Conservation (phyloP, 2,113 vertebrate species). For the Callospermophilus lateralis region DNA sequence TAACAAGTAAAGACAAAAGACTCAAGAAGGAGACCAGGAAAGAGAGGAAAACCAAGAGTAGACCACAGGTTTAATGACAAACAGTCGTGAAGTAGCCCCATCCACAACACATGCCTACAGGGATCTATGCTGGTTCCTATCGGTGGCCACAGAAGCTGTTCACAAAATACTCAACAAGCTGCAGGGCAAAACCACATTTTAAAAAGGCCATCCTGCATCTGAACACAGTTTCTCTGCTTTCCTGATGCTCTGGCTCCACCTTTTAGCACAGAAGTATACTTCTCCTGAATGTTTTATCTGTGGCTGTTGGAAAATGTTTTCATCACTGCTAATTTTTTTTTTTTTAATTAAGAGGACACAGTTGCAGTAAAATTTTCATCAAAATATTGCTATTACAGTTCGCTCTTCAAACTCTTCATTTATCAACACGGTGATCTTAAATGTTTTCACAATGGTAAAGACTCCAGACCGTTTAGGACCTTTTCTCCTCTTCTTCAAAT, state of each 20-base stretch:
- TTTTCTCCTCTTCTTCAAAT: background rate
- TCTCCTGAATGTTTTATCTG: background rate
- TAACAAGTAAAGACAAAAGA: background rate
- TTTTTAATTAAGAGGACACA: background rate
- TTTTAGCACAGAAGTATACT: background rate
- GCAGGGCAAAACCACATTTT: background rate
- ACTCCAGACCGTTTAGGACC: background rate
- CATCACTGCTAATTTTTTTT: background rate
- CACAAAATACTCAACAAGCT: background rate
- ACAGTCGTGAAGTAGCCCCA: accelerated
- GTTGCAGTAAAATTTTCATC: background rate
- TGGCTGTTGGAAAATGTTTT: background rate
- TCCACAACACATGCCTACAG: background rate
- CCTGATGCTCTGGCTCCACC: background rate
- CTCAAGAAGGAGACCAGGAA: background rate
- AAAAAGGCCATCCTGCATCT: background rate
- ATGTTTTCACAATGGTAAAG: constrained; percentile 38
- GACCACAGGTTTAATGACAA: background rate
- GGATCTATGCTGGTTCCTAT: background rate
- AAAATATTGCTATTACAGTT: background rate
- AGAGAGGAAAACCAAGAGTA: background rate
- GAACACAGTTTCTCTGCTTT: background rate
- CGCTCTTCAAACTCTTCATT: constrained; percentile 36
- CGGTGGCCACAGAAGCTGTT: background rate
- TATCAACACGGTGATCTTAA: constrained; percentile 26